Evolutionary conservation across 2,888 invertebrate genomes (phyloP).

Genomic region (Galerucella pusilla): DNA sequence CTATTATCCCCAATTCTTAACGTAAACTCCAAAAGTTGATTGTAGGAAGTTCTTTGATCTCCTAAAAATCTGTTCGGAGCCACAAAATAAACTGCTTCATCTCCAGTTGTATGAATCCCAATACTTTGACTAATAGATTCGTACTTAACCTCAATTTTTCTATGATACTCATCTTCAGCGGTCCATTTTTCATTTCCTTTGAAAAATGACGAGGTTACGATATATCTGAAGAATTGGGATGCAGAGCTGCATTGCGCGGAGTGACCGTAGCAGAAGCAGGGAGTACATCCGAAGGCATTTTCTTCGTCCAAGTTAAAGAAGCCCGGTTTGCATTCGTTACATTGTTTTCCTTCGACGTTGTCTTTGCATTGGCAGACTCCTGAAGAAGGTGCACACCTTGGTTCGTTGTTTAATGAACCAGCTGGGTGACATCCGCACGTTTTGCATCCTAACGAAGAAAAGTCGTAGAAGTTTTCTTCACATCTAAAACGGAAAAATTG

Average conservation of each 20-base stretch:
- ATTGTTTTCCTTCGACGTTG: constrained; percentile 95
- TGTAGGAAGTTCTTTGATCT: constrained; percentile 93
- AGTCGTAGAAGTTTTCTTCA: constrained; percentile 87
- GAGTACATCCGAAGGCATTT: constrained; percentile 96
- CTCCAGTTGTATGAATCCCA: constrained; percentile 76
- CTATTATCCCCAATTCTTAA: constrained; percentile 87
- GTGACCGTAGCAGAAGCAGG: constrained; percentile 99
- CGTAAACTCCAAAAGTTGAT: constrained; percentile 89
- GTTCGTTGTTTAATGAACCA: constrained; percentile 85
- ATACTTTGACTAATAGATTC: constrained; percentile 85
- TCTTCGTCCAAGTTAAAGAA: constrained; percentile 85
- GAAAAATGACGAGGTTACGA: constrained; percentile 86
- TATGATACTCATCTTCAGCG: constrained; percentile 73
- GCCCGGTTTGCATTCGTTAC: constrained; percentile 96
- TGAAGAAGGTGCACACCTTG: constrained; percentile 83
- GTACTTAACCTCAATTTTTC: constrained; percentile 74
- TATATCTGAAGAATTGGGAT: constrained; percentile 56
- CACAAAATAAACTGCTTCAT: constrained; percentile 87
- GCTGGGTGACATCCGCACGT: constrained; percentile 88
- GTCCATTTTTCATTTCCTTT: constrained; percentile 89
- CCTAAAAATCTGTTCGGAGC: constrained; percentile 89
- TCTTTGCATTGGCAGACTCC: constrained; percentile 89
- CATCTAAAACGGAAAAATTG: constrained; percentile 65
- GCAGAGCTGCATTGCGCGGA: constrained; percentile 93
- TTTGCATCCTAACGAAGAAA: constrained; percentile 90